These are phyloP conservation scores for Dicentrarchus labrax DNA, from an alignment of 2,113 vertebrate genomes.

Conservation along the genomic window DNA sequence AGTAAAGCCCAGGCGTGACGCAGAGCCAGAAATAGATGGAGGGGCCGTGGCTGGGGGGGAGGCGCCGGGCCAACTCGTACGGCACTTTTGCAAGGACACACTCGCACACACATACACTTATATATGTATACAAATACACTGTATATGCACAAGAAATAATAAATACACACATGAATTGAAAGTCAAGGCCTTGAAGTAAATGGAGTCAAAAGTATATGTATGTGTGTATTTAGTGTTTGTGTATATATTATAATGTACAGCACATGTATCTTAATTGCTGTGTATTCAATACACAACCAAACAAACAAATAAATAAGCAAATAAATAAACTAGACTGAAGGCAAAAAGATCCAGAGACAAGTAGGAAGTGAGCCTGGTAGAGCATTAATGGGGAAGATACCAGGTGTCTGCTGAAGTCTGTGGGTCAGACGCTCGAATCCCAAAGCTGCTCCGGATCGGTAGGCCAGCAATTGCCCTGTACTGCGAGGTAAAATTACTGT, in stretches of 20 bases:
- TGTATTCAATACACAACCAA: background rate
- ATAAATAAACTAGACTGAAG: background rate
- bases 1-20: constrained; percentile 99
- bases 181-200: background rate
- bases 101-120: background rate
- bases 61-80: constrained; percentile 88
- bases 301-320: background rate
- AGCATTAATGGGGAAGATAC: too few species aligned
- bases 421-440: background rate
- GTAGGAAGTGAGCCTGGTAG: background rate
- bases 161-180: background rate
- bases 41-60: constrained; percentile 92
- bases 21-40: constrained; percentile 98
- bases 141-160: background rate
- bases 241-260: too few species aligned
- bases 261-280: background rate
- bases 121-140: background rate
- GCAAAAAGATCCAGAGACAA: background rate
- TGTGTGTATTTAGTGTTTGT: background rate
- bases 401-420: background rate
- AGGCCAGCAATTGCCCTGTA: too few species aligned
- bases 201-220: background rate
- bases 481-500: too few species aligned
- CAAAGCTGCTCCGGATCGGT: too few species aligned
- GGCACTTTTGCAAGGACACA: constrained; percentile 88